Evolutionary conservation across 2,113 vertebrate genomes (phyloP).

Genomic region (Nanger granti): DNA sequence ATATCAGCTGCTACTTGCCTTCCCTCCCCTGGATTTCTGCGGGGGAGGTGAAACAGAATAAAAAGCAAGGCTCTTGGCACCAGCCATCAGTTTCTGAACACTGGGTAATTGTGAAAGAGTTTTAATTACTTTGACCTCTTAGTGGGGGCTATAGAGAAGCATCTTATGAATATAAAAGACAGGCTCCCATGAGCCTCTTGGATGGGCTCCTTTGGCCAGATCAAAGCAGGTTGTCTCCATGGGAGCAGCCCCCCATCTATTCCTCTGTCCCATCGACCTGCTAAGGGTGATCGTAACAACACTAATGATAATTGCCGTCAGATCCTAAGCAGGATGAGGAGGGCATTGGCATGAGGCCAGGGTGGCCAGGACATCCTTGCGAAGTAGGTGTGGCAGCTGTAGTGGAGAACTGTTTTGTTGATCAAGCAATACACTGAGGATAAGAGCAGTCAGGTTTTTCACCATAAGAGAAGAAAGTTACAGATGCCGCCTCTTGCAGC

Average conservation of each 20-base stretch:
- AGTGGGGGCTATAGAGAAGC: not conserved
- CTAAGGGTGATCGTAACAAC: not conserved
- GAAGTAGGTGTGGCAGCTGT: too few species aligned
- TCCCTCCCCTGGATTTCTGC: not conserved
- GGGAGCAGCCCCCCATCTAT: not conserved
- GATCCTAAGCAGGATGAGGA: not conserved
- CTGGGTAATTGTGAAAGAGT: not conserved
- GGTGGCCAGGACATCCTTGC: fast-evolving
- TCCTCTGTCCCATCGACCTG: not conserved
- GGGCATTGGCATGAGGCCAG: fast-evolving
- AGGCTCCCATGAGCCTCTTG: not conserved
- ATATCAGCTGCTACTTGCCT: not conserved
- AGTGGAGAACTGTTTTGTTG: too few species aligned
- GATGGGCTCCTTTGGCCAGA: not conserved
- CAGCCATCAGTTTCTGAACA: not conserved
- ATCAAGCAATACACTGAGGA: not conserved
- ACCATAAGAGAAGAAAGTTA: not conserved
- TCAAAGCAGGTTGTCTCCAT: not conserved
- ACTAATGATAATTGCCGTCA: too few species aligned
- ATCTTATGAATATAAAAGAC: not conserved
- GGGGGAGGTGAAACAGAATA: not conserved
- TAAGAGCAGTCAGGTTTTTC: not conserved
- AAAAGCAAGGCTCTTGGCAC: not conserved
- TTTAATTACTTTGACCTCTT: conserved; percentile 61
- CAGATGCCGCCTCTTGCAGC: not conserved